A percentile compares a stretch with the other conserved stretches of the same genome.
Evolutionary conservation across 2,888 invertebrate genomes (phyloP).

Genomic region (Bembecia ichneumoniformis): DNA sequence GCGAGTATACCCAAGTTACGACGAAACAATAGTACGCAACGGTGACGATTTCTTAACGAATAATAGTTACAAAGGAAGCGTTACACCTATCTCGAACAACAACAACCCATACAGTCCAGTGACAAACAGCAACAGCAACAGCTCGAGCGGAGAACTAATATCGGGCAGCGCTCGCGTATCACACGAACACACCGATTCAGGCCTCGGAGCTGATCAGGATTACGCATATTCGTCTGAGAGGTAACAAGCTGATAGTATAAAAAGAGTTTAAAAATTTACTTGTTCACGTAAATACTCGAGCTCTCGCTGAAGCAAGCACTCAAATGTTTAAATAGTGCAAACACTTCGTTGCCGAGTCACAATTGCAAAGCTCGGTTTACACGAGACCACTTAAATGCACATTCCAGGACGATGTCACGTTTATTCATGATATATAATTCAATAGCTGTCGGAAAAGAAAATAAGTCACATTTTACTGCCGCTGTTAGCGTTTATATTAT

Average conservation of each 20-base stretch:
- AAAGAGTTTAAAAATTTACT: conserved; percentile 1
- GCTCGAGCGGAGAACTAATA: conserved; percentile 66
- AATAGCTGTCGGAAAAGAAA: too few species aligned
- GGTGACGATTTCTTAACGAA: conserved; percentile 59
- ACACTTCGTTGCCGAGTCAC: too few species aligned
- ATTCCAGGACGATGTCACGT: too few species aligned
- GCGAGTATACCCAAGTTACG: conserved; percentile 57
- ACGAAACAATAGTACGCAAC: conserved; percentile 39
- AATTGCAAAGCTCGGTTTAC: too few species aligned
- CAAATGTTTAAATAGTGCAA: too few species aligned
- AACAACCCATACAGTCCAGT: conserved; percentile 66
- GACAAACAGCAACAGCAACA: conserved; percentile 67
- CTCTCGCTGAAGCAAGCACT: too few species aligned
- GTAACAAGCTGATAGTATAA: conserved; percentile 32
- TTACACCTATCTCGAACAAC: conserved; percentile 50
- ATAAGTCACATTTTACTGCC: too few species aligned
- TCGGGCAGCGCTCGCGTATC: conserved; percentile 72
- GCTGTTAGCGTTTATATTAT: too few species aligned
- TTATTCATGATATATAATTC: too few species aligned
- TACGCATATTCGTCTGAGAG: conserved; percentile 80
- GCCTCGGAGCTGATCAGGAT: conserved; percentile 82
- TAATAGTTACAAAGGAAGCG: conserved; percentile 57
- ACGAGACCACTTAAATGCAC: too few species aligned
- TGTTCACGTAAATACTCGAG: conserved; percentile 1
- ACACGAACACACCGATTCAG: conserved; percentile 84